phyloP scores from a whole-genome alignment of 1,140 invertebrate species.

The Atopsyche davidsoni region DNA sequence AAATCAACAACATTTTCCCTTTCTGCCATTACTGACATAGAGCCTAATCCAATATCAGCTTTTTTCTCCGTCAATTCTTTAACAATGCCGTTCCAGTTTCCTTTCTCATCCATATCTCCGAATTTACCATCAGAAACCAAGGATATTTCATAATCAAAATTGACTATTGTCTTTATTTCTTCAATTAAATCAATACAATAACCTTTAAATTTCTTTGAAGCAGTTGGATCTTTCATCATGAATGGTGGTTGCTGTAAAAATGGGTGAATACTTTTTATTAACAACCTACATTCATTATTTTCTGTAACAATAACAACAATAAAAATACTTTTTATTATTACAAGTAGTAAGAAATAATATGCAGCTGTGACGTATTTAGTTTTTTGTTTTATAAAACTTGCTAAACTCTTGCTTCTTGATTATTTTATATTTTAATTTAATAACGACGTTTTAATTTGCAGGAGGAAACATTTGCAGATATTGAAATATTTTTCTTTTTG shows the following conservation, averaged over 20 bases:
- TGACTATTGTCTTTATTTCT: conserved; percentile 71
- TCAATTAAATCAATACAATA: conserved; percentile 92
- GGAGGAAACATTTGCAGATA: too few species aligned
- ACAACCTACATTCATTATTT: too few species aligned
- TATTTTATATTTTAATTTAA: too few species aligned
- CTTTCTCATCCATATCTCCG: conserved; percentile 78
- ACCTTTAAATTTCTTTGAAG: conserved; percentile 68
- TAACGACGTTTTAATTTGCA: too few species aligned
- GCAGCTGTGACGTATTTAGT: too few species aligned
- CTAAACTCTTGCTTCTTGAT: too few species aligned
- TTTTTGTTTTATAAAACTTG: not conserved
- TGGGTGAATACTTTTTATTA: not conserved
- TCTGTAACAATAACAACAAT: not conserved
- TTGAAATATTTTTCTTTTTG: too few species aligned
- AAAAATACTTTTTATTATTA: not conserved
- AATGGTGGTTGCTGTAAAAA: conserved; percentile 75
- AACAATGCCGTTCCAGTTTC: conserved; percentile 90
- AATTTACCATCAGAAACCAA: conserved; percentile 72
- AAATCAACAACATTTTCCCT: conserved; percentile 92
- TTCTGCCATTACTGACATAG: conserved; percentile 90
- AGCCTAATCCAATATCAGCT: conserved; percentile 84
- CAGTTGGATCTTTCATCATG: conserved; percentile 64
- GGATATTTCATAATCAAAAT: conserved; percentile 86
- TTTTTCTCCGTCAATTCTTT: conserved; percentile 84
- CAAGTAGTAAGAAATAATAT: too few species aligned